Evolutionary conservation across 2,888 invertebrate species (phyloP), one percentile per base, ranked within the genome.

Genomic region (Eudemis profundana): DNA sequence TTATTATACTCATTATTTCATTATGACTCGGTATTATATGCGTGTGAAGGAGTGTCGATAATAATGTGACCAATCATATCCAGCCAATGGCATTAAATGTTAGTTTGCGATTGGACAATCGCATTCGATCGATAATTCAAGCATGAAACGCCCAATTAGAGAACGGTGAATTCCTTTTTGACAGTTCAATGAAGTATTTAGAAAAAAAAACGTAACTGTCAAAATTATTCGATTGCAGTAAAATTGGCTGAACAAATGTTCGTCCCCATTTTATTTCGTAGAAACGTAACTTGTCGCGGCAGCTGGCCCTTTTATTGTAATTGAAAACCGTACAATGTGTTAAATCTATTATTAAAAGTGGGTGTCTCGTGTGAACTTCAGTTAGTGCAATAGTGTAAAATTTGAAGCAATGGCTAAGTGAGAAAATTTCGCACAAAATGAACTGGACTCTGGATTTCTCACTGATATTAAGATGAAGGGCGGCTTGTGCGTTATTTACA

Each of bases 391-490:
- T 70, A 69, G 71, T 68, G 67, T 66, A 72, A 67, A 66, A 70
- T 74, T 75, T 67, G 70, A 72, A 78, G 75, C 69, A 71, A 74
- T 77, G 77, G 74, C 78, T 76, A 79, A 80, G 81, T 83, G 78
- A 78, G 74, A 87, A 82, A 81, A 84, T 86, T 85, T 79, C 84
- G 82, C 85, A 86, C 89, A 90, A 90, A 92, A 92, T 92, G 92
- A 75, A 89, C 90, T 85, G 80, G 85, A 88, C 82, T 85, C 86
- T 87, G 82, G 85, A 89, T 87, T 84, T 87, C 80, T 86, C 83
- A 85, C 70, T 89, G 75, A 86, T 87, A 83, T 82, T 91, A 93
- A 89, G 89, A 94, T 94, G 94, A 94, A 93, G 93, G 90, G 93
- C 84, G 92, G 92, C 78, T 84, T 94, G 79, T 90, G 90, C 82